Percentiles rank a stretch among this genome's conserved stretches.
These are phyloP conservation scores for Masnerella sp. DNA, from an alignment of 2,888 invertebrate genomes.

Conservation along the genomic window DNA sequence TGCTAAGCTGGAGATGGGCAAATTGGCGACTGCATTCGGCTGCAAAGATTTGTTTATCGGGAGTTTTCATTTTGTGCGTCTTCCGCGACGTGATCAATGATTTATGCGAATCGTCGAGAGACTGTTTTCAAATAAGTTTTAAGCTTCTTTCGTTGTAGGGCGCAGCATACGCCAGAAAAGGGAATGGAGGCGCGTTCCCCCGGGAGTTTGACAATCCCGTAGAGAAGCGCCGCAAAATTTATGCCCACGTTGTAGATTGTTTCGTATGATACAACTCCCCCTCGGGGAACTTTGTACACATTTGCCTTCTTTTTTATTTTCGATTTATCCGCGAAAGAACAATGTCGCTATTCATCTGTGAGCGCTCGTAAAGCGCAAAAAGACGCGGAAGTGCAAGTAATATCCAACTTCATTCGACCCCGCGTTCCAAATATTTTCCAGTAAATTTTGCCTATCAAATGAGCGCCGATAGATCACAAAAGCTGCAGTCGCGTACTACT, in stretches of 20 bases:
- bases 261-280: constrained; percentile 55
- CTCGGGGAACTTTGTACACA: constrained; percentile 53
- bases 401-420: constrained; percentile 43
- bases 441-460: constrained; percentile 37
- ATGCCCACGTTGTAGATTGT: constrained; percentile 60
- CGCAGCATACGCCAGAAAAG: constrained; percentile 54
- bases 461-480: constrained; percentile 26
- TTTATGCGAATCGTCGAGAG: constrained; percentile 60
- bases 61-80: constrained; percentile 54
- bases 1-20: neutral
- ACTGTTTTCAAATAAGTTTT: constrained; percentile 61
- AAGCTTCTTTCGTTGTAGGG: constrained; percentile 61
- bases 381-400: constrained; percentile 46
- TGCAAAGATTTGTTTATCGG: constrained; percentile 12
- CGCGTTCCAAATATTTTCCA: constrained; percentile 19
- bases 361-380: constrained; percentile 44
- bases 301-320: constrained; percentile 48
- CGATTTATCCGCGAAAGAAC: constrained; percentile 57
- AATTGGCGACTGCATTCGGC: neutral
- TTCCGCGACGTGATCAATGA: constrained; percentile 57
- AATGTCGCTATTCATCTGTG: constrained; percentile 56
- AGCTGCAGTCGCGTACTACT: no score
- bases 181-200: constrained; percentile 42
- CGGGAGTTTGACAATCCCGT: constrained; percentile 56
- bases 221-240: constrained; percentile 59